Evolutionary conservation across 2,888 invertebrate genomes (phyloP), one percentile per base, ranked within the genome.

Genomic region (Drosophila kuntzei): DNA sequence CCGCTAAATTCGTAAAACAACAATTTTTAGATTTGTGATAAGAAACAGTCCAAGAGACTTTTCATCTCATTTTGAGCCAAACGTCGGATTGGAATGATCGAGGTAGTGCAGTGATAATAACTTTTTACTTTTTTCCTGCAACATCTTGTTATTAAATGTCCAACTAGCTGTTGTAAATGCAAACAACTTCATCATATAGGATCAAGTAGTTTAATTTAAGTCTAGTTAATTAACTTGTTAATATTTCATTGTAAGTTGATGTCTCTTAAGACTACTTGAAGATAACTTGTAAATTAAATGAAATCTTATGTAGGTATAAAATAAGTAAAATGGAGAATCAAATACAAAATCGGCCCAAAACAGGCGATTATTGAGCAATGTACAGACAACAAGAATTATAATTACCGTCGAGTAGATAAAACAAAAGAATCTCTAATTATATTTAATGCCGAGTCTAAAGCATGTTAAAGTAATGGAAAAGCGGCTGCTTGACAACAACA

Each of bases 291-390:
- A 9, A 41, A 41, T 41, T 12, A 22, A 41, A 11, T 18, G 20
- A 18, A 18, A 12, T 4, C 6, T 34, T n/a, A n/a, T n/a, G n/a
- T n/a, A n/a, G n/a, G n/a, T n/a, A n/a, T n/a, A n/a, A n/a, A n/a
- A n/a, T n/a, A n/a, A n/a, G n/a, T n/a, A n/a, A n/a, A n/a, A n/a
- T n/a, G n/a, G n/a, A 14, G 14, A 36, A 14, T 36, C 14, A 14
- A 7, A 14, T 14, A 7, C 36, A 14, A 14, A 7, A 36, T 32
- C 32, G 32, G 4, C 3, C 4, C 32, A 2, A 12, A 29, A 32
- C 18, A 29, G 47, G 18, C 47, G 47, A 47, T 47, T 47, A 47
- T 14, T 27, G 27, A 22, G 14, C 43, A 44, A 9, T 14, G 43
- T 16, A 7, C 27, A 16, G 0, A 32, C 29, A 27, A 5, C 46